Evolutionary conservation across 2,888 invertebrate genomes (phyloP).

Genomic region (Sylvicola fuscatus): DNA sequence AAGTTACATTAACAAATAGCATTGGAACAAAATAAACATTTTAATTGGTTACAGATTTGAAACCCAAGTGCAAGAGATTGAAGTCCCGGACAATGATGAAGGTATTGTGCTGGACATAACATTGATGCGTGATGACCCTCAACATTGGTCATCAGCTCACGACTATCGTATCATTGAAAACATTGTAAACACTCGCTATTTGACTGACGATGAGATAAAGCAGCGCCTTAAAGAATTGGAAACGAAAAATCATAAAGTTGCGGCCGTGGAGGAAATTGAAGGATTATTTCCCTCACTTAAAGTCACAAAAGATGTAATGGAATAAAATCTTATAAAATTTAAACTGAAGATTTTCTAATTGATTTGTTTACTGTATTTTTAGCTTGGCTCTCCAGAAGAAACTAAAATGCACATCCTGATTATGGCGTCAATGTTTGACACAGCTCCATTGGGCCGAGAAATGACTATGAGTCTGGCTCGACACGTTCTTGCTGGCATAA

Average conservation of each 20-base stretch:
- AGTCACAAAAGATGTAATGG: slow-evolving; percentile 44
- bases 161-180: slow-evolving; percentile 53
- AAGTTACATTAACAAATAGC: slow-evolving; percentile 14
- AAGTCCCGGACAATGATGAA: slow-evolving; percentile 29
- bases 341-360: neutral
- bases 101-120: slow-evolving; percentile 52
- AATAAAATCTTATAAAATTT: slow-evolving; percentile 1
- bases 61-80: slow-evolving; percentile 37
- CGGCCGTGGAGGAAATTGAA: slow-evolving; percentile 29
- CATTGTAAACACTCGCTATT: slow-evolving; percentile 40
- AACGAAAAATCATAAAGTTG: slow-evolving; percentile 40
- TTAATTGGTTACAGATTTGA: slow-evolving; percentile 29
- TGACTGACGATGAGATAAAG: slow-evolving; percentile 41
- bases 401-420: slow-evolving; percentile 63
- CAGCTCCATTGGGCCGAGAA: slow-evolving; percentile 71
- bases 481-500: slow-evolving; percentile 53
- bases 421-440: slow-evolving; percentile 63
- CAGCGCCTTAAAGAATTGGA: slow-evolving; percentile 44
- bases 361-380: slow-evolving; percentile 11
- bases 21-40: slow-evolving; percentile 18
- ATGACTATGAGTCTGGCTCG: slow-evolving; percentile 60
- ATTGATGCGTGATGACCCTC: slow-evolving; percentile 57
- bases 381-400: slow-evolving; percentile 61
- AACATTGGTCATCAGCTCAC: slow-evolving; percentile 67
- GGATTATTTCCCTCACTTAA: slow-evolving; percentile 47